Percentiles rank a stretch among this genome's conserved stretches.
Evolutionary conservation across 2,888 invertebrate species (phyloP).

Genomic region (Amiota communis): DNA sequence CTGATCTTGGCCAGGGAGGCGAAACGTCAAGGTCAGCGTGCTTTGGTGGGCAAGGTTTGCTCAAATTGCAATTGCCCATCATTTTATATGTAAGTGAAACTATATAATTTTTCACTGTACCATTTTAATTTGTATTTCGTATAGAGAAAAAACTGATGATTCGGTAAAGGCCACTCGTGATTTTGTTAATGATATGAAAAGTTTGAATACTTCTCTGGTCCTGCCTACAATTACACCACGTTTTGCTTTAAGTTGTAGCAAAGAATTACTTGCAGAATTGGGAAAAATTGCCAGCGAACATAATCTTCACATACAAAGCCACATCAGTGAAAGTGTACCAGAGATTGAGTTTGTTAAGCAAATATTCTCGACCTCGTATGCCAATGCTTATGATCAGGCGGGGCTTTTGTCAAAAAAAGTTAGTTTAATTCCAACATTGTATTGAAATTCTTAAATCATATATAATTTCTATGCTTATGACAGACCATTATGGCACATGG

Average conservation of each 20-base stretch:
- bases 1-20: constrained; percentile 81
- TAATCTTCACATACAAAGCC: constrained; percentile 86
- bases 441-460: neutral
- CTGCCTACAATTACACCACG: constrained; percentile 88
- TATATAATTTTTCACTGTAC: neutral
- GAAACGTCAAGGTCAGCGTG: constrained; percentile 82
- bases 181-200: constrained; percentile 78
- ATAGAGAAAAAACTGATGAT: constrained; percentile 78
- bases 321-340: constrained; percentile 85
- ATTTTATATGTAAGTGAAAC: constrained; percentile 64
- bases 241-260: constrained; percentile 87
- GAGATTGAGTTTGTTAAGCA: constrained; percentile 81
- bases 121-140: constrained; percentile 57
- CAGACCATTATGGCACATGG: constrained; percentile 87
- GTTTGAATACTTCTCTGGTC: constrained; percentile 77
- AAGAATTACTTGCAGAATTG: constrained; percentile 80
- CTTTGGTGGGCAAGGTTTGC: constrained; percentile 87
- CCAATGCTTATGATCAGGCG: constrained; percentile 83
- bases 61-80: constrained; percentile 70
- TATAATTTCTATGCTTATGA: neutral
- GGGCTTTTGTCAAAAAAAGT: constrained; percentile 84
- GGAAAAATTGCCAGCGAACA: constrained; percentile 80
- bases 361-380: constrained; percentile 78
- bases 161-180: constrained; percentile 78
- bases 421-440: constrained; percentile 41